Percentiles rank a stretch among this genome's conserved stretches.
Evolutionary conservation across 1,140 invertebrate species (phyloP).

Genomic region (Zaprionus ornatus): DNA sequence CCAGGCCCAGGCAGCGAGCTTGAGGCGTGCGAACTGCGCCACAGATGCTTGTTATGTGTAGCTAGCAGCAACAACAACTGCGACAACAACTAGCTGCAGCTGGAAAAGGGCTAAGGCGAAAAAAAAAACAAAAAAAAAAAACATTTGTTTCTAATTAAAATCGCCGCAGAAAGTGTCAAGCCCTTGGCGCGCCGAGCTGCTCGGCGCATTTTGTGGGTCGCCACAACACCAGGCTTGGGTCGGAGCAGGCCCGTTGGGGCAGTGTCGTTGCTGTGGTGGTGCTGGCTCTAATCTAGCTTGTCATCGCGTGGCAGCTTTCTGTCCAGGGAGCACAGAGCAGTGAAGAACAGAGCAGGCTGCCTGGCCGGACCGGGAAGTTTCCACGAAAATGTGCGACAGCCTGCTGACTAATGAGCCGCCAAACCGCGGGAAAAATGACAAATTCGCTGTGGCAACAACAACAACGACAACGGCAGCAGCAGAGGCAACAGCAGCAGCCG

Average conservation of each 20-base stretch:
- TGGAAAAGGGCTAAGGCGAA: conserved; percentile 3
- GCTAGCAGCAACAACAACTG: conserved; percentile 18
- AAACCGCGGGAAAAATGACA: conserved; percentile 81
- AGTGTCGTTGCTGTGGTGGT: conserved; percentile 56
- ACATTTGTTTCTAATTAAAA: conserved; percentile 74
- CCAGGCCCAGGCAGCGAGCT: background rate
- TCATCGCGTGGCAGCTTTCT: conserved; percentile 80
- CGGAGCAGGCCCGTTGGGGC: conserved; percentile 34
- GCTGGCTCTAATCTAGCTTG: conserved; percentile 67
- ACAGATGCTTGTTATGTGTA: conserved; percentile 42
- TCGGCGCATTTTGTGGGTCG: conserved; percentile 63
- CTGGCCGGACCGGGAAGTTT: conserved; percentile 44
- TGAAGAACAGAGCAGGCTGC: conserved; percentile 16
- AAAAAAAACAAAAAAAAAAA: conserved; percentile 1
- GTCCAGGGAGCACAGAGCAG: conserved; percentile 42
- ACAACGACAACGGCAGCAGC: background rate
- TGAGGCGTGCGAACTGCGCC: conserved; percentile 69
- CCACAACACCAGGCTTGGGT: background rate
- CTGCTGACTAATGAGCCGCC: conserved; percentile 76
- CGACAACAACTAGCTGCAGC: background rate
- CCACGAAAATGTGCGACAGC: conserved; percentile 77
- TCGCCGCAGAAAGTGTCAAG: conserved; percentile 76
- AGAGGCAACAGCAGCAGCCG: conserved; percentile 9
- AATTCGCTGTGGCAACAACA: conserved; percentile 57
- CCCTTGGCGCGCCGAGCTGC: conserved; percentile 49